These are phyloP conservation scores for Drosophila mercatorum DNA, from an alignment of 2,888 invertebrate species.

Conservation along the genomic window DNA sequence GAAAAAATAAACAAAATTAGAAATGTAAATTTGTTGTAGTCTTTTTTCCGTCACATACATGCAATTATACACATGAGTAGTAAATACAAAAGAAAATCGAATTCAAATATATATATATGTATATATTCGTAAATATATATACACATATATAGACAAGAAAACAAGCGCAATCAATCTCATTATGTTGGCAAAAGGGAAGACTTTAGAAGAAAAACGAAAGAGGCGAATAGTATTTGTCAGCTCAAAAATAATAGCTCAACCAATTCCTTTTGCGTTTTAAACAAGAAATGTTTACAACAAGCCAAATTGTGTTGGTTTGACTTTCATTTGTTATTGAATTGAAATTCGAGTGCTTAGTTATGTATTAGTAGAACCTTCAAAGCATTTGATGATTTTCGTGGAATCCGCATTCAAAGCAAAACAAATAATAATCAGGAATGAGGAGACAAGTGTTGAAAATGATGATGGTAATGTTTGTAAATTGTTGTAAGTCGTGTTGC, in stretches of 20 bases:
- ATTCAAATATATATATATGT: conserved; percentile 23
- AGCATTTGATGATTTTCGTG: conserved; percentile 85
- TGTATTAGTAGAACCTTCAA: conserved; percentile 23
- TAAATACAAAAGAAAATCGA: conserved; percentile 37
- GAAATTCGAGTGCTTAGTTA: conserved; percentile 31
- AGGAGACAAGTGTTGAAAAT: conserved; percentile 41
- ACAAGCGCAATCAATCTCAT: conserved; percentile 36
- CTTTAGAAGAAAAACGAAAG: conserved; percentile 26
- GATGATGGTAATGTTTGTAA: conserved; percentile 53
- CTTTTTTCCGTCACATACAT: conserved; percentile 28
- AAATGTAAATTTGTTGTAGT: conserved; percentile 51
- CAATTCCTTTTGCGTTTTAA: background rate
- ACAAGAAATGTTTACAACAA: conserved; percentile 12
- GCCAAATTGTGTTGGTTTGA: conserved; percentile 10
- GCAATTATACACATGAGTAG: conserved; percentile 20
- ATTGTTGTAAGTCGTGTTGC: conserved; percentile 28
- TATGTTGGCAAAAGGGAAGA: conserved; percentile 29
- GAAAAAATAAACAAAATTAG: conserved; percentile 64
- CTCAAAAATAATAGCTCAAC: conserved; percentile 19
- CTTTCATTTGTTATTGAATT: conserved; percentile 12
- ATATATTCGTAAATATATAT: background rate
- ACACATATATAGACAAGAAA: conserved; percentile 35
- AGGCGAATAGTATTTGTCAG: conserved; percentile 73
- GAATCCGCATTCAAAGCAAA: conserved; percentile 48
- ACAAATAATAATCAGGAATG: conserved; percentile 16